These are phyloP conservation scores for Lagocephalus sceleratus DNA, from an alignment of 2,797 vertebrate species.

Conservation along the genomic window DNA sequence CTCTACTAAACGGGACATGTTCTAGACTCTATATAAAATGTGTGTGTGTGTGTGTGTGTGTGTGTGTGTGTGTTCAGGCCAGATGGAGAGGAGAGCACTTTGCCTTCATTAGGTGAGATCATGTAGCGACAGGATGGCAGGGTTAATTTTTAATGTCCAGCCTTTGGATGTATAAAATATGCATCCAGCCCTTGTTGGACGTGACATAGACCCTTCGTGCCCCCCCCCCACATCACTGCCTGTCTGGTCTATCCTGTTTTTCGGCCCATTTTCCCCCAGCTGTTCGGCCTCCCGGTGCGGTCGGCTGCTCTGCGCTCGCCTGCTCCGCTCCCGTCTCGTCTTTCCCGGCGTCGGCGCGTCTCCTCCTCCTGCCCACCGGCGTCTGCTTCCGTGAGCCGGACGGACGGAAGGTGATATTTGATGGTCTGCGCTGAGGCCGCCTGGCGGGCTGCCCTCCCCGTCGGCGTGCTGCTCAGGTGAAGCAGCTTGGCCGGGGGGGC, in stretches of 20 bases:
- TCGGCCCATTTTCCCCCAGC: conserved; percentile 18
- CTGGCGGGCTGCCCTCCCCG: conserved; percentile 8
- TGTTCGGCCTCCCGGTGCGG: conserved; percentile 24
- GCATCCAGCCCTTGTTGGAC: conserved; percentile 63
- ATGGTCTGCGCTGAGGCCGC: conserved; percentile 19
- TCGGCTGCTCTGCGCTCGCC: conserved; percentile 41
- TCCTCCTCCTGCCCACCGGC: conserved; percentile 25
- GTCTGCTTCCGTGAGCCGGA: conserved; percentile 45
- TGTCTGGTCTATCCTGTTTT: conserved; percentile 22
- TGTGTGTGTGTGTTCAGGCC: conserved; percentile 45
- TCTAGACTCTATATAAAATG: conserved; percentile 36
- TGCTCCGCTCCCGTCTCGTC: conserved; percentile 30
- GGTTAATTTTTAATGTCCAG: conserved; percentile 70
- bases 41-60: conserved; percentile 26
- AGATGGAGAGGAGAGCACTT: conserved; percentile 56
- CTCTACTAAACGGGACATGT: conserved; percentile 44
- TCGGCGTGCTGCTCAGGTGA: conserved; percentile 48
- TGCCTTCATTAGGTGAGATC: conserved; percentile 69
- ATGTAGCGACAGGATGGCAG: conserved; percentile 60
- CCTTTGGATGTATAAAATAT: conserved; percentile 70
- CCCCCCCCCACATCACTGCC: conserved; percentile 3
- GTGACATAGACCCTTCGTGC: conserved; percentile 59
- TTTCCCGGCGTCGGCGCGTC: conserved; percentile 30
- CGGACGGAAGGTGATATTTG: conserved; percentile 45
- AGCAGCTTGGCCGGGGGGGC: conserved; percentile 41